Base-by-base conservation (phyloP, 2,888 invertebrate genomes). In the Callyntrura guangdongensis region DNA sequence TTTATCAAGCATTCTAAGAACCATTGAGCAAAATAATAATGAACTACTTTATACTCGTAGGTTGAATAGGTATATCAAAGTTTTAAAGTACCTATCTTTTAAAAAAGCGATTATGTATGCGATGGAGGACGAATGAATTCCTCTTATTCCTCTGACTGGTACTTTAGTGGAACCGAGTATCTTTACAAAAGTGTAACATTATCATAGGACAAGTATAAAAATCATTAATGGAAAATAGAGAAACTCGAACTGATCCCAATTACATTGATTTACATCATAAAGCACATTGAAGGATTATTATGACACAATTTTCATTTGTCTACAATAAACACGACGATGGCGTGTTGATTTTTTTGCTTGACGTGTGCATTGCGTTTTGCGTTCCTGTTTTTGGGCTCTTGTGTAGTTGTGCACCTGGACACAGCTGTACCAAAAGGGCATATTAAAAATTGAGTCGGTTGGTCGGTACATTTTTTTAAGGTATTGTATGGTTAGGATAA, bases 231-330 rank as follows among this genome's bases (percentile, higher is more conserved):
- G 36, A 36, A 36, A 2, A 6, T 6, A 36, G 36, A 36, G 36
- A 36, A 2, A 36, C n/a, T 17, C 17, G 59, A 59, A 2, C 59
- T 17, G 59, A 17, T 59, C 6, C 14, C n/a, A 59, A 36, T 36
- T 36, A 36, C 36, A 36, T 36, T 74, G 22, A 49, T 74, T 74
- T 74, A 47, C 17, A 49, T 74, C 8, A 22, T 74, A 74, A 74
- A 49, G 49, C 47, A 20, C 22, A 49, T 74, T 74, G 72, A 74
- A 49, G 11, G 47, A 74, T 49, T 74, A 74, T 47, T 47, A 74
- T 49, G 49, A 22, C 47, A 49, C 49, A 49, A 49, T 22, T 47
- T 47, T 64, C 25, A 64, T 2, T 47, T 45, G 53, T 53, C 53
- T 53, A 3, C 17, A n/a, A 17, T 22, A 27, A n/a, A 45, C 45